These are phyloP conservation scores for Smithornis capensis DNA, from an alignment of 2,113 vertebrate species.

Conservation along the genomic window DNA sequence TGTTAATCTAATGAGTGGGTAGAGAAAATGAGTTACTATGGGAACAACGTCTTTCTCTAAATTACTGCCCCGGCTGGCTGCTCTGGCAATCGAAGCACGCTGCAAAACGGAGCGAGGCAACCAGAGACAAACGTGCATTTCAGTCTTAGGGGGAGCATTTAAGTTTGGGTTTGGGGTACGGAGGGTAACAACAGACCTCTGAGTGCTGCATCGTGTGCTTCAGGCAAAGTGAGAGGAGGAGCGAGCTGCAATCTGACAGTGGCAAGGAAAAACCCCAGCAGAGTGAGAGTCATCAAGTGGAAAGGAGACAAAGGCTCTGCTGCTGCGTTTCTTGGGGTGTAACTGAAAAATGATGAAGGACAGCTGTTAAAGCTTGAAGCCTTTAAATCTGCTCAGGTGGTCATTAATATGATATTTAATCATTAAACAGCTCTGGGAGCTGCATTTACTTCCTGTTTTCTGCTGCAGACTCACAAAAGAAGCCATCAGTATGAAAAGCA, in stretches of 20 bases:
- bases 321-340: not conserved
- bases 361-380: not conserved
- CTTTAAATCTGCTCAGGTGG: not conserved
- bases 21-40: constrained; percentile 53
- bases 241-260: not conserved
- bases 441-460: not conserved
- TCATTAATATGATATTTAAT: not conserved
- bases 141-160: not conserved
- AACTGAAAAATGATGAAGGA: not conserved
- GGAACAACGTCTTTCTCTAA: not conserved
- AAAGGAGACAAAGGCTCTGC: not conserved
- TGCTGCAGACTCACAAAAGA: not conserved
- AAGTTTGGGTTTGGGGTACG: not conserved
- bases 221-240: not conserved
- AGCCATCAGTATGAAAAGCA: not conserved
- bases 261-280: not conserved
- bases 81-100: not conserved
- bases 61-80: constrained; percentile 21
- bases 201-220: not conserved
- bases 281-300: not conserved
- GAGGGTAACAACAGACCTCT: not conserved
- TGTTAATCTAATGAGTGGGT: constrained; percentile 42
- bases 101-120: rapidly evolving
- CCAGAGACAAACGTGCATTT: not conserved
- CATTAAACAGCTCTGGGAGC: not conserved